A percentile compares a stretch with the other conserved stretches of the same genome.
phyloP scores from a whole-genome alignment of 2,888 invertebrate genomes.

The Orchesellides sinensis region DNA sequence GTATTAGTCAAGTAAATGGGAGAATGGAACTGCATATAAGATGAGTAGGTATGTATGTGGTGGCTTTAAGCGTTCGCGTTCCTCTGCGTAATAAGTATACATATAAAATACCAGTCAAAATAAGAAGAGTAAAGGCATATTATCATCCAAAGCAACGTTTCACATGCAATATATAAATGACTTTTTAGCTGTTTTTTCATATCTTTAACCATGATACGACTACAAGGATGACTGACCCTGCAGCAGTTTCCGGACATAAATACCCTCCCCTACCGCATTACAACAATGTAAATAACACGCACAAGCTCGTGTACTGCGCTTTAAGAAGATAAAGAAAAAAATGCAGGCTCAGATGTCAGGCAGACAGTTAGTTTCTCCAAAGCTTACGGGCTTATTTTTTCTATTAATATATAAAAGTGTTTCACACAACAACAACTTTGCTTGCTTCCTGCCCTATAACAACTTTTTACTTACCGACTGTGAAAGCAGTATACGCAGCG shows the following conservation, averaged over 20 bases:
- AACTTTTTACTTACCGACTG: no score
- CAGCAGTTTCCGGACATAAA: slow-evolving; percentile 60
- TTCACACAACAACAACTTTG: slow-evolving; percentile 42
- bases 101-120: not conserved
- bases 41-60: no score
- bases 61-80: no score
- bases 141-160: slow-evolving; percentile 34
- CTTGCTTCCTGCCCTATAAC: not conserved
- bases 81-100: no score
- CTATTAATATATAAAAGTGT: slow-evolving; percentile 47
- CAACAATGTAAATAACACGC: slow-evolving; percentile 55
- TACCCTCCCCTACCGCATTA: slow-evolving; percentile 49
- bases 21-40: no score
- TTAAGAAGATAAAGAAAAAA: slow-evolving; percentile 21
- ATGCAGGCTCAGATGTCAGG: slow-evolving; percentile 53
- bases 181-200: slow-evolving; percentile 35
- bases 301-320: slow-evolving; percentile 7
- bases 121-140: not conserved
- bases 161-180: slow-evolving; percentile 52
- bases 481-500: not conserved
- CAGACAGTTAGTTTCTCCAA: slow-evolving; percentile 40
- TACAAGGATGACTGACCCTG: slow-evolving; percentile 56
- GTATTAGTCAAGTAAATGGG: not conserved
- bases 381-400: slow-evolving; percentile 56
- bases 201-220: slow-evolving; percentile 2